phyloP scores from a whole-genome alignment of 2,888 invertebrate genomes.

The Rhagophthalmus giganteus region DNA sequence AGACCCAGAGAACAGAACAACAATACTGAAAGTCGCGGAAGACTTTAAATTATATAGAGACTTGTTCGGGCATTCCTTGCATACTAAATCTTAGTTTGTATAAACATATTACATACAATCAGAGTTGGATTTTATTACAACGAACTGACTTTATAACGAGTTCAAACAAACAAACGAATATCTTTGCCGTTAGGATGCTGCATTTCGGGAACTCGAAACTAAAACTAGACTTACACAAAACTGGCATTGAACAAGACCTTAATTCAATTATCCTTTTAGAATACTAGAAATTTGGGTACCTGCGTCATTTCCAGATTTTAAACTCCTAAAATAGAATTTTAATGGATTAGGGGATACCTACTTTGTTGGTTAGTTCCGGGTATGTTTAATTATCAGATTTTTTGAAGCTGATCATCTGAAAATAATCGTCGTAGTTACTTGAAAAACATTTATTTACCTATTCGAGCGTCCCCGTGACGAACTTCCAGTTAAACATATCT shows the following conservation, averaged over 20 bases:
- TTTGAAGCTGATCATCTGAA: too few relatives aligned
- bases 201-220: constrained; percentile 16
- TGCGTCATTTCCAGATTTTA: neutral
- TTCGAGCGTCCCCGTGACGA: too few relatives aligned
- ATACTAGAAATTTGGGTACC: neutral
- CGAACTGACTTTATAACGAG: constrained; percentile 48
- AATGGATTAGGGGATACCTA: too few relatives aligned
- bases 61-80: constrained; percentile 46
- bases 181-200: constrained; percentile 38
- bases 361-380: too few relatives aligned
- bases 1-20: constrained; percentile 35
- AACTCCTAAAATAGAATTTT: neutral
- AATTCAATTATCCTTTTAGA: neutral
- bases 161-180: constrained; percentile 41
- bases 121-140: constrained; percentile 48
- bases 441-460: too few relatives aligned
- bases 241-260: neutral
- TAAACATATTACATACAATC: constrained; percentile 53
- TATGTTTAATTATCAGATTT: too few relatives aligned
- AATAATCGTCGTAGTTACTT: too few relatives aligned
- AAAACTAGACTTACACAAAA: constrained; percentile 4
- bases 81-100: constrained; percentile 53
- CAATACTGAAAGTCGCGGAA: constrained; percentile 47
- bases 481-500: too few relatives aligned
- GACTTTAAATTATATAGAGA: constrained; percentile 50